Evolutionary conservation across 1,140 invertebrate species (phyloP), one percentile per base, ranked within the genome.

Genomic region (Gryon sp.): DNA sequence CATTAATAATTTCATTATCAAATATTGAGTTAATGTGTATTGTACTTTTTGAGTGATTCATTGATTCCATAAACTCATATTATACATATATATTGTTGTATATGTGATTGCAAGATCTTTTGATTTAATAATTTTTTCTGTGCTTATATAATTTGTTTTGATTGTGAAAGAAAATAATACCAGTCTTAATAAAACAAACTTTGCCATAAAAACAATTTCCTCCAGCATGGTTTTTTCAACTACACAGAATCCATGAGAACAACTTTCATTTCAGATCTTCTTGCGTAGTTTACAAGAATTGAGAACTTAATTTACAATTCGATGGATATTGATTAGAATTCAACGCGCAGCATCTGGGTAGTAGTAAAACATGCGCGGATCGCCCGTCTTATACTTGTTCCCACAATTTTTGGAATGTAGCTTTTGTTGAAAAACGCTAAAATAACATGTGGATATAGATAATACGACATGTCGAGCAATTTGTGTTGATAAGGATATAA

Each of bases 301-400:
- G 50, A 19, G 48, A 60, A 22, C 46, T 76, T 60, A 74, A 82
- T 78, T 78, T 77, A 59, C 63, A 81, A 80, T 79, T 78, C 76
- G 80, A 83, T 83, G 74, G 77, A 70, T 83, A 82, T 82, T 74
- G 80, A 82, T 84, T 78, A 48, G 62, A 66, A 81, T 55, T 60
- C 66, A 38, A 32, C 16, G 50, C 20, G 30, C 16, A 22, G 41
- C 52, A 19, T 66, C 70, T 65, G 28, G 26, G 24, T 50, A 34
- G 28, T 48, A 62, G 72, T 68, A 68, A 62, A 62, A 68, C 43
- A 76, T 62, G 46, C 72, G 46, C 72, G 28, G 48, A 76, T 63
- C 32, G 72, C 46, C 8, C 11, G 26, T 50, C 50, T 65, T 60
- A 50, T 36, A 48, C n/a, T 8, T 3, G 14, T 74, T 74, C 52